Evolutionary conservation across 2,797 vertebrate species (phyloP).

Genomic region (Sparidentex hasta): DNA sequence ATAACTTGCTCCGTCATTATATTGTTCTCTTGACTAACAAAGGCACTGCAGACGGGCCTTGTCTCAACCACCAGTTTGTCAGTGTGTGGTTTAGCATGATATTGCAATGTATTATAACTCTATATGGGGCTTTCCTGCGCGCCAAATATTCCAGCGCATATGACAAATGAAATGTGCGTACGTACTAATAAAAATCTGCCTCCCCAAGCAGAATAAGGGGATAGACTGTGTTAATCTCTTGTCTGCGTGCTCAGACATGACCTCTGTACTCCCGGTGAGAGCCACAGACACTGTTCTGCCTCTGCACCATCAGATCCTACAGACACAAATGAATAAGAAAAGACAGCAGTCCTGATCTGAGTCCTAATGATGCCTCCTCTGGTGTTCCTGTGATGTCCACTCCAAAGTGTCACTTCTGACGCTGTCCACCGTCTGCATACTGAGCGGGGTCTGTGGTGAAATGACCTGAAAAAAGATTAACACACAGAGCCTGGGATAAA

Average conservation of each 20-base stretch:
- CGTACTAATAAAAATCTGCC: neutral
- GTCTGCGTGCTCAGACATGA: slow-evolving; percentile 31
- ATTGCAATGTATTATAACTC: neutral
- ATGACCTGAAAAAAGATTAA: slow-evolving; percentile 51
- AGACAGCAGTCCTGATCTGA: slow-evolving; percentile 18
- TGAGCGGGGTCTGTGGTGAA: slow-evolving; percentile 22
- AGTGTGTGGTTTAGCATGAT: neutral
- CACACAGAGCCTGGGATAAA: slow-evolving; percentile 7
- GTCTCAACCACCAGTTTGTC: neutral
- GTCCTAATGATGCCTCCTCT: slow-evolving; percentile 31
- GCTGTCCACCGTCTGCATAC: slow-evolving; percentile 3
- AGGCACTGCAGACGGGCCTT: neutral
- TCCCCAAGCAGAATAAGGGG: too few species aligned
- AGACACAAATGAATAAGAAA: slow-evolving; percentile 67
- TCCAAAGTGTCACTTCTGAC: slow-evolving; percentile 64
- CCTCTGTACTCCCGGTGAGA: slow-evolving; percentile 38
- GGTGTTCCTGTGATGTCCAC: slow-evolving; percentile 61
- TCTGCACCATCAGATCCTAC: slow-evolving; percentile 26
- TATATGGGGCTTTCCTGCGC: neutral
- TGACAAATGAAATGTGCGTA: neutral
- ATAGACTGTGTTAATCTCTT: neutral
- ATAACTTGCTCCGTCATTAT: slow-evolving; percentile 36
- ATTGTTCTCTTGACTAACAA: neutral
- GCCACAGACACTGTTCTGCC: slow-evolving; percentile 47
- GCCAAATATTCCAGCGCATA: neutral